Conservation (phyloP, 2,113 vertebrate species). For the Catharus minimus region DNA sequence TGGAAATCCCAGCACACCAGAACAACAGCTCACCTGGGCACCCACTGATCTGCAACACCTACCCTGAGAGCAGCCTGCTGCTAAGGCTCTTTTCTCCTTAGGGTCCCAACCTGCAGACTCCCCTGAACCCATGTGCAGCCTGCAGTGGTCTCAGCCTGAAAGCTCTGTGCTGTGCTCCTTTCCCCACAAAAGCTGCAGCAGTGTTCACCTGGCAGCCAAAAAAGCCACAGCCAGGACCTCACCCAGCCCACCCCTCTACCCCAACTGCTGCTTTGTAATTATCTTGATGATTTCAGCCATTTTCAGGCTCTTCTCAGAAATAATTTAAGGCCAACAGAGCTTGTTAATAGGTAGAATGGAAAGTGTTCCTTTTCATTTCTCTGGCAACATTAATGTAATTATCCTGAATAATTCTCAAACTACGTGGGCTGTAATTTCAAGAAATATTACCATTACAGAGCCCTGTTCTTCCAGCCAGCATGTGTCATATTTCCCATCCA, state of each 20-base stretch:
- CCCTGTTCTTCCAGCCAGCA: slow-evolving; percentile 19
- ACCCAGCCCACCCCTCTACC: neutral
- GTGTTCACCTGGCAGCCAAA: neutral
- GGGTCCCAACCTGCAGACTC: neutral
- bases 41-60: neutral
- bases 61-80: neutral
- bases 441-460: slow-evolving; percentile 27
- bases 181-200: neutral
- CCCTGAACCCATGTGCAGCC: neutral
- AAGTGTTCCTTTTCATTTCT: slow-evolving; percentile 71
- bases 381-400: slow-evolving; percentile 54
- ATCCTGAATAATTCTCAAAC: slow-evolving; percentile 57
- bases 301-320: slow-evolving; percentile 51
- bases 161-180: neutral
- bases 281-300: slow-evolving; percentile 38
- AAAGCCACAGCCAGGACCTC: neutral
- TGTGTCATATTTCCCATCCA: slow-evolving; percentile 10
- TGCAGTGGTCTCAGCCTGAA: neutral
- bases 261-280: slow-evolving; percentile 8
- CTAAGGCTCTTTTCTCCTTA: neutral
- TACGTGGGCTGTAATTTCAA: slow-evolving; percentile 52
- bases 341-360: slow-evolving; percentile 68
- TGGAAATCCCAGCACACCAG: neutral
- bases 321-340: slow-evolving; percentile 55
- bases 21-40: neutral